These are phyloP conservation scores for Molossus alvarezi DNA, from an alignment of 2,797 vertebrate genomes.

Conservation along the genomic window DNA sequence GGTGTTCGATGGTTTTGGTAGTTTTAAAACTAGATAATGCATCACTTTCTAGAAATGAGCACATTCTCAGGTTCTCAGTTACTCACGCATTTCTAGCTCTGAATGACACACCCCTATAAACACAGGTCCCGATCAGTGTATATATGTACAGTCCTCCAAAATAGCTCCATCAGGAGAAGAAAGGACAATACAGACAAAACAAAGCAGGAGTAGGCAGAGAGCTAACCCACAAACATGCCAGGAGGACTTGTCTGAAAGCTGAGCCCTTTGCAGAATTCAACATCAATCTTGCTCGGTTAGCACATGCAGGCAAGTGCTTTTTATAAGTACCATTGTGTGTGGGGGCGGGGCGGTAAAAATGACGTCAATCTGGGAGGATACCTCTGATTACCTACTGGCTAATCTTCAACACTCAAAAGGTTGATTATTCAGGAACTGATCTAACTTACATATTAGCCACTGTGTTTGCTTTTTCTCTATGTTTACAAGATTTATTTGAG, in stretches of 20 bases:
- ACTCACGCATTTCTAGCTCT: conserved; percentile 50
- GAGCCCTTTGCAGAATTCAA: conserved; percentile 56
- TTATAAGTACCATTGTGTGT: not conserved
- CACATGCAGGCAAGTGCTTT: not conserved
- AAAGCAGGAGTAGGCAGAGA: not conserved
- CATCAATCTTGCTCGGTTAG: not conserved
- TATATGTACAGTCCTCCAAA: conserved; percentile 59
- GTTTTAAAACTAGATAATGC: conserved; percentile 46
- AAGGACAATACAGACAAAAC: not conserved
- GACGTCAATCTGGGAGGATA: not conserved
- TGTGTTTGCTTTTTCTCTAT: not conserved
- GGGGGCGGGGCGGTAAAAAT: not conserved
- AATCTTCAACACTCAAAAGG: conserved; percentile 40
- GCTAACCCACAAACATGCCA: conserved; percentile 37
- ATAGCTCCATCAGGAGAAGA: not conserved
- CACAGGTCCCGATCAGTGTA: conserved; percentile 36
- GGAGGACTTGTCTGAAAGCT: conserved; percentile 54
- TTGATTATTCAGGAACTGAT: conserved; percentile 20
- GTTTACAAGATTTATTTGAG: not conserved
- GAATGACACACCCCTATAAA: conserved; percentile 45
- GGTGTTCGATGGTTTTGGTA: not conserved
- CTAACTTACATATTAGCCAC: not conserved
- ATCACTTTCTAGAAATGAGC: conserved; percentile 51
- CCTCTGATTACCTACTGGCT: conserved; percentile 36
- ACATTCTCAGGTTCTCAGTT: conserved; percentile 49